Evolutionary conservation across 2,888 invertebrate species (phyloP), one percentile per base, ranked within the genome.

Genomic region (Octonoba sinensis): DNA sequence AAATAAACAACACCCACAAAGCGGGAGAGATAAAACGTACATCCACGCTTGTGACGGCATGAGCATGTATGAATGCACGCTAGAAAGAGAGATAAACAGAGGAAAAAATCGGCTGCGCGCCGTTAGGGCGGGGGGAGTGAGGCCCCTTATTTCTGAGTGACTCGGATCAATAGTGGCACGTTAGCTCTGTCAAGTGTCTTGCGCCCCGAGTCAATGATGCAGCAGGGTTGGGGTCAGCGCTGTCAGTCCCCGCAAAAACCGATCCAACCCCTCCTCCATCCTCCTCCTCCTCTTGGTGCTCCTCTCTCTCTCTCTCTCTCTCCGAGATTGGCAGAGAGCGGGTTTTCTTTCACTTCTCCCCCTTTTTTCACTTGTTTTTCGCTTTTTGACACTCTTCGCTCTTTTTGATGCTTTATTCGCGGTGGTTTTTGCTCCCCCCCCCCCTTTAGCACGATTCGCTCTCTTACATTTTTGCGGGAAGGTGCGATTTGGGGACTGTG

Each of bases 131-230:
- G 27, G 47, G 20, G 27, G 22, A 66, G 27, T 13, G 56, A 27
- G 54, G 24, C 36, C 51, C 47, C 11, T 22, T 46, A 47, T 70
- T 20, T 49, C 65, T 71, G 70, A 73, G 62, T 67, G 72, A 60
- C 65, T 57, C 51, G 82, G 82, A 82, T 82, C 82, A 82, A 82
- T 82, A 82, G 70, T 72, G 72, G 72, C 78, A 79, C 79, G 79
- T 81, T 81, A 73, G 69, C 82, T 82, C 70, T 75, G 82, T 82
- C 82, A 82, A 82, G 82, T 82, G 82, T 82, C 82, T 81, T 73
- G 64, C 47, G 70, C 74, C 81, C 81, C 64, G 56, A 81, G 82
- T 82, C 82, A 82, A 82, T 82, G 82, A 75, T 82, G 82, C 82
- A 82, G 70, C 60, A 49, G 66, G 51, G 71, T 75, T 82, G 70